phyloP scores from a whole-genome alignment of 2,888 invertebrate species.

The Leistus spinibarbis region DNA sequence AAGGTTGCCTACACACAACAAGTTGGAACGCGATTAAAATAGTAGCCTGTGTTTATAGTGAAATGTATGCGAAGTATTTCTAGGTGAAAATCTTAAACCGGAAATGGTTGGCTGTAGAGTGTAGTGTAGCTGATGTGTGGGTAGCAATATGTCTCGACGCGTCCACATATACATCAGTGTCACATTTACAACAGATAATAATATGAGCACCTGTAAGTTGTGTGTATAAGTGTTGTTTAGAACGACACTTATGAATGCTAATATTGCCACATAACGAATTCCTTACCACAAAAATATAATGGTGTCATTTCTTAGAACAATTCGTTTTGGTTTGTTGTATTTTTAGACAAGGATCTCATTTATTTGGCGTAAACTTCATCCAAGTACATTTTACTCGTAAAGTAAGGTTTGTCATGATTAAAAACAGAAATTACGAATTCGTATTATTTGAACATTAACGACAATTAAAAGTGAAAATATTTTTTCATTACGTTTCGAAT shows the following conservation, averaged over 20 bases:
- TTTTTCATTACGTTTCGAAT: too few relatives aligned
- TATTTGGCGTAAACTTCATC: too few relatives aligned
- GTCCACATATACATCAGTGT: background rate
- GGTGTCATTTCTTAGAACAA: background rate
- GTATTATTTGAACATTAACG: too few relatives aligned
- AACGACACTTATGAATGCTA: constrained; percentile 4
- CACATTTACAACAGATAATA: background rate
- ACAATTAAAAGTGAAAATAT: too few relatives aligned
- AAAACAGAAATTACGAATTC: too few relatives aligned
- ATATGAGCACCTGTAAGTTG: background rate
- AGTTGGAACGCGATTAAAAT: background rate
- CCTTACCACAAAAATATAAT: background rate
- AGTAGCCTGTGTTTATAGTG: background rate
- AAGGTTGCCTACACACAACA: background rate
- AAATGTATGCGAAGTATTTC: background rate
- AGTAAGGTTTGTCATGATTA: too few relatives aligned
- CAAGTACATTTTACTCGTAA: background rate
- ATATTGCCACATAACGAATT: background rate
- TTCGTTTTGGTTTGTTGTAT: background rate
- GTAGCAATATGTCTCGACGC: background rate
- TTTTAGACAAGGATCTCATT: background rate
- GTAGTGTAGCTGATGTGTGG: too few relatives aligned
- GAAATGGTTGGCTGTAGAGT: background rate
- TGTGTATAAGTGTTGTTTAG: background rate
- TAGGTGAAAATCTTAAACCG: constrained; percentile 1